phyloP scores from a whole-genome alignment of 2,113 vertebrate genomes.

The Anseranas semipalmata region DNA sequence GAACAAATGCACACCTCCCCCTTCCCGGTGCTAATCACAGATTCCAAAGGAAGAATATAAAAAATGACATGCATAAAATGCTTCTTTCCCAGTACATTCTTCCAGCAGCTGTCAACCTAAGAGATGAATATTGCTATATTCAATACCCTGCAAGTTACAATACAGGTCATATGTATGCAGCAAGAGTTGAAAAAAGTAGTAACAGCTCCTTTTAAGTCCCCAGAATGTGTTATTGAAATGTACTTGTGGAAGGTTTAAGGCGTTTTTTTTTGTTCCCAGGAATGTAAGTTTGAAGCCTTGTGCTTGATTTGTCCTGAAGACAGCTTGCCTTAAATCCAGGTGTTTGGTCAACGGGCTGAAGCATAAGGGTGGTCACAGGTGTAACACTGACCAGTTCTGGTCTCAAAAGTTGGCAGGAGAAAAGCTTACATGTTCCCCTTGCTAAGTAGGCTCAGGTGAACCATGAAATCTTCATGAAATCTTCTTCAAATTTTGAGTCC shows the following conservation, averaged over 20 bases:
- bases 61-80: neutral
- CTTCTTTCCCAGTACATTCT: neutral
- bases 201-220: neutral
- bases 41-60: neutral
- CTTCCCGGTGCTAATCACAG: neutral
- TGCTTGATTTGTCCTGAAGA: neutral
- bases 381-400: fast-evolving
- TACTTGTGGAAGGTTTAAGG: neutral
- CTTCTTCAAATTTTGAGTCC: neutral
- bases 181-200: neutral
- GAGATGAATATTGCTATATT: neutral
- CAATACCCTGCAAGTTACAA: neutral
- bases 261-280: neutral
- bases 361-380: neutral
- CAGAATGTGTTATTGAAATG: neutral
- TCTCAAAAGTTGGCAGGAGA: neutral
- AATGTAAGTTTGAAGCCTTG: neutral
- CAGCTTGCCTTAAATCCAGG: fast-evolving
- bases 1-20: neutral
- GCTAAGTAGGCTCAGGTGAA: fast-evolving
- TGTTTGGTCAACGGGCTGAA: neutral
- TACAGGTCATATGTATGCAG: neutral
- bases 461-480: neutral
- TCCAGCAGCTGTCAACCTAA: neutral
- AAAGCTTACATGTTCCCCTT: neutral